phyloP scores from a whole-genome alignment of 2,797 vertebrate genomes.

The Otolemur crassicaudatus region DNA sequence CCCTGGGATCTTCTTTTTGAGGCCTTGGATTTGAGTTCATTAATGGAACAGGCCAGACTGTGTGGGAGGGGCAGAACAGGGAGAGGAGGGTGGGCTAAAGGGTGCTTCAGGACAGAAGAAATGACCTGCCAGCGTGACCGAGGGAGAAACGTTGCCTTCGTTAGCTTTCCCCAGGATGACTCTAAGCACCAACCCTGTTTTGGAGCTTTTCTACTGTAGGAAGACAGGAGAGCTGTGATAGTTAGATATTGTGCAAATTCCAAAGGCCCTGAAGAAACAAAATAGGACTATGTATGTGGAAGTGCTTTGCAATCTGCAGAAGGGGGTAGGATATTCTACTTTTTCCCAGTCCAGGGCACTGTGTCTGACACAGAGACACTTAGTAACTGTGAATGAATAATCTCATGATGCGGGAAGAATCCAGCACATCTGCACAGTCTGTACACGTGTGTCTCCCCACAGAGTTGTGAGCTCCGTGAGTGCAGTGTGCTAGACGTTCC shows the following conservation, averaged over 20 bases:
- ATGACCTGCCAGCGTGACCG: background rate
- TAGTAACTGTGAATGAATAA: background rate
- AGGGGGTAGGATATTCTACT: background rate
- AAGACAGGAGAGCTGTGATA: background rate
- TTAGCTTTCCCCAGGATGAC: background rate
- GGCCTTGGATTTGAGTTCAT: background rate
- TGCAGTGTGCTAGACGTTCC: background rate
- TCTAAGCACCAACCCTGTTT: background rate
- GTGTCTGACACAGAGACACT: background rate
- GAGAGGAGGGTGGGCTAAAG: background rate
- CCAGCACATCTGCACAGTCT: background rate
- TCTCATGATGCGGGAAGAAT: background rate
- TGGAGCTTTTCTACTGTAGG: slow-evolving; percentile 1
- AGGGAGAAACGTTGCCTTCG: background rate
- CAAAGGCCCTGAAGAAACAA: background rate
- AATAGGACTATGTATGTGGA: background rate
- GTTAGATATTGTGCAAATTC: background rate
- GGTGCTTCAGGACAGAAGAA: background rate
- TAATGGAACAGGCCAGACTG: background rate
- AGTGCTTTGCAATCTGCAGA: background rate
- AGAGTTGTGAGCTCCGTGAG: background rate
- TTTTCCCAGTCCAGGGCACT: background rate
- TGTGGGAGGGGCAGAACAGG: background rate
- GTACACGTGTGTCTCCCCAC: too few relatives aligned
- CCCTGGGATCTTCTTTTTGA: background rate